These are phyloP conservation scores for Catharus bicknelli DNA, from an alignment of 2,113 vertebrate species.

Conservation along the genomic window DNA sequence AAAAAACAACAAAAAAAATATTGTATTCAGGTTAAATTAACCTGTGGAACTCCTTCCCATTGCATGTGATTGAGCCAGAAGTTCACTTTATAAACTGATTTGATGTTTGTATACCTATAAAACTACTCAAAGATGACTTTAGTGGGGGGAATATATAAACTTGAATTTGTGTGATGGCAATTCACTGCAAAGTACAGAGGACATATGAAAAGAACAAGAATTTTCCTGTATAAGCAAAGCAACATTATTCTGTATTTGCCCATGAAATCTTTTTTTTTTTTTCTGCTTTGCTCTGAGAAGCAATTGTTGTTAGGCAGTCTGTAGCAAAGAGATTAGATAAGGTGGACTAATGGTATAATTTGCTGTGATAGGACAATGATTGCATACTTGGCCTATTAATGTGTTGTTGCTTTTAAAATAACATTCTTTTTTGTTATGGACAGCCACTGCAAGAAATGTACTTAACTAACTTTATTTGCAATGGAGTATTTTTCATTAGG, in stretches of 20 bases:
- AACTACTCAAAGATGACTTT: background rate
- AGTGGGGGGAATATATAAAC: rapidly evolving
- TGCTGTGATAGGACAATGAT: conserved; percentile 16
- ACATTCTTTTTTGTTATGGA: background rate
- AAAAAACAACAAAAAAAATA: background rate
- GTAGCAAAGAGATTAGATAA: conserved; percentile 33
- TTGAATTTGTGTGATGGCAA: background rate
- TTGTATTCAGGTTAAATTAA: background rate
- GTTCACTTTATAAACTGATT: background rate
- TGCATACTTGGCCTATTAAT: conserved; percentile 22
- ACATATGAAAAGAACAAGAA: background rate
- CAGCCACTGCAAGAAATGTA: background rate
- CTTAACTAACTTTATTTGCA: conserved; percentile 22
- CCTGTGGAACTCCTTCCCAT: background rate
- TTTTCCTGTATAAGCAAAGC: background rate
- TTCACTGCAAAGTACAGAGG: background rate
- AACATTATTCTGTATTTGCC: background rate
- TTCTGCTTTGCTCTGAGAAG: background rate
- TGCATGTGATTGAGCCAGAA: background rate
- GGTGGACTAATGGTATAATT: conserved; percentile 39
- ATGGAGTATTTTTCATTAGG: conserved; percentile 16
- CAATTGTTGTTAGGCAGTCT: conserved; percentile 19
- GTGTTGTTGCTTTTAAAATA: conserved; percentile 20
- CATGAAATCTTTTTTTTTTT: background rate
- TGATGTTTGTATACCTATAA: background rate